A percentile compares a stretch with the other conserved stretches of the same genome.
Evolutionary conservation across 2,888 invertebrate species (phyloP).

Genomic region (Ferdinandea cuprea): DNA sequence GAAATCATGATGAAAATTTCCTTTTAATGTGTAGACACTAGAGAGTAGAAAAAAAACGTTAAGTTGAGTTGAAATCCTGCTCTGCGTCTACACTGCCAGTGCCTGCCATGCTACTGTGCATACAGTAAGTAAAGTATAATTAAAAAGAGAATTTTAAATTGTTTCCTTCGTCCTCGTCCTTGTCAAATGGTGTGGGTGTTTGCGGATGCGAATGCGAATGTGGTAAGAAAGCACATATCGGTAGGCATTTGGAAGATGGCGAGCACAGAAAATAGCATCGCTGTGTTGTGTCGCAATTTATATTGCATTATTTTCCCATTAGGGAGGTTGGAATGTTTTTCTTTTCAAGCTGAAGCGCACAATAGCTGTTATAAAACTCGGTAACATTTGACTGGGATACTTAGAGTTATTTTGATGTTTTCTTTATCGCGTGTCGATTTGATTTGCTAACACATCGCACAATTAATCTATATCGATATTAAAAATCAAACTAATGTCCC

Average conservation of each 20-base stretch:
- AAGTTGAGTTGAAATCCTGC: not conserved
- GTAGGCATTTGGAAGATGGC: not conserved
- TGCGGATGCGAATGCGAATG: slow-evolving; percentile 8
- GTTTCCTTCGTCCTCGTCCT: slow-evolving; percentile 52
- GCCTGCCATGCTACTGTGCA: not conserved
- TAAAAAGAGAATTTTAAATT: slow-evolving; percentile 72
- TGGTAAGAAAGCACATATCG: slow-evolving; percentile 1
- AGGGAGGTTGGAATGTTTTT: not conserved
- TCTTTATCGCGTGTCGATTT: not conserved
- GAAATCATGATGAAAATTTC: slow-evolving; percentile 69
- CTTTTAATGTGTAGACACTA: slow-evolving; percentile 47
- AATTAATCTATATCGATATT: not conserved
- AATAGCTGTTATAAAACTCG: too few relatives aligned
- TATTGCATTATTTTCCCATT: slow-evolving; percentile 51
- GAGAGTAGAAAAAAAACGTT: slow-evolving; percentile 9
- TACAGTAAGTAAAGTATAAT: slow-evolving; percentile 61
- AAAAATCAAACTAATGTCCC: not conserved
- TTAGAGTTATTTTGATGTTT: too few relatives aligned
- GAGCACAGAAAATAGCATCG: slow-evolving; percentile 11
- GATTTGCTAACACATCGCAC: not conserved
- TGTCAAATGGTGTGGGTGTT: not conserved
- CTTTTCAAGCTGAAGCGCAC: too few relatives aligned
- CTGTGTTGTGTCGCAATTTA: slow-evolving; percentile 50
- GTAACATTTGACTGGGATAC: too few relatives aligned
- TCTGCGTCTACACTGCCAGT: too few relatives aligned